Conservation (phyloP, 2,797 vertebrate genomes). For the Ammospiza maritima region DNA sequence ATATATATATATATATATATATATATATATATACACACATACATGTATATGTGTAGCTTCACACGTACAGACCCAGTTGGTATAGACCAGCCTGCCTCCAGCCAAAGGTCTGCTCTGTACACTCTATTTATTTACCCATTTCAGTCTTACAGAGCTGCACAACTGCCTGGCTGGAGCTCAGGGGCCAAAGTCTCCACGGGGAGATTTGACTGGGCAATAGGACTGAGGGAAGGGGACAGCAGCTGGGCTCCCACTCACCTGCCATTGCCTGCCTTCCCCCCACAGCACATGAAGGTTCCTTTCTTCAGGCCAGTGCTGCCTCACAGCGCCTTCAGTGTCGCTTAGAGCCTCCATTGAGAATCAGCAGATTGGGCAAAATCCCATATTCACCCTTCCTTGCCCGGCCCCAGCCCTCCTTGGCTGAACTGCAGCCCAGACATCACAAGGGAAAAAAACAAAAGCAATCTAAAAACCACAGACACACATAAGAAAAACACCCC, state of each 20-base stretch:
- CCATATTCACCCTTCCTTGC: conserved; percentile 62
- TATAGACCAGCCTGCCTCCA: neutral
- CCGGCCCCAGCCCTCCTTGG: conserved; percentile 5
- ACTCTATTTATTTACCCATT: neutral
- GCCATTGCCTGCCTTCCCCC: conserved; percentile 20
- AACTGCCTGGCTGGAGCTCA: neutral
- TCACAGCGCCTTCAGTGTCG: conserved; percentile 24
- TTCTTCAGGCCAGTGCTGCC: conserved; percentile 41
- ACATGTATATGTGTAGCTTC: neutral
- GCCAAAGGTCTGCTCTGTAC: neutral
- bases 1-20: too few relatives aligned
- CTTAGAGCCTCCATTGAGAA: conserved; percentile 75
- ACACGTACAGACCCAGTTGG: neutral
- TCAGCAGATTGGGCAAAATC: conserved; percentile 81
- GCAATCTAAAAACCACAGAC: neutral
- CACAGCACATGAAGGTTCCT: conserved; percentile 5
- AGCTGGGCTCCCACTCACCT: accelerated
- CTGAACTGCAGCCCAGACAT: conserved; percentile 57
- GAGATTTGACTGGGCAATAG: neutral
- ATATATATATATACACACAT: too few relatives aligned
- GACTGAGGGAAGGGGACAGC: neutral
- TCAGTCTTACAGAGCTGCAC: neutral
- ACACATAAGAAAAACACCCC: neutral
- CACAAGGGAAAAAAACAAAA: neutral
- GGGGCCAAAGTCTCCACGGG: neutral